These are phyloP conservation scores for Andrena flavipes DNA, from an alignment of 2,888 invertebrate genomes.

Conservation along the genomic window DNA sequence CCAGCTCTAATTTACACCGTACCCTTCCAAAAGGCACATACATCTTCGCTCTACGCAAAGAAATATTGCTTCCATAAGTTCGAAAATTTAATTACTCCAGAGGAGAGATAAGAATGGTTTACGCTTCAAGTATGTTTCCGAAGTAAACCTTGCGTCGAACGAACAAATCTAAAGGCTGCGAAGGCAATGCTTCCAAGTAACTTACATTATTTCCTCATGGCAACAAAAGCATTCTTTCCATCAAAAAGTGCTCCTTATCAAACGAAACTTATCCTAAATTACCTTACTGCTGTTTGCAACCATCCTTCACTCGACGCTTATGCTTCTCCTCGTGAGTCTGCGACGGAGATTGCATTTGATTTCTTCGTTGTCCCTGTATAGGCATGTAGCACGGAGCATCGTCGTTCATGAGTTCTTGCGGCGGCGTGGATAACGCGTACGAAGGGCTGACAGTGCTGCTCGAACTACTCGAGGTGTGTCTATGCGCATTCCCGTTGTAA, in stretches of 20 bases:
- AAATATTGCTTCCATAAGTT: constrained; percentile 10
- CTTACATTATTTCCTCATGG: constrained; percentile 39
- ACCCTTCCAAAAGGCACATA: constrained; percentile 67
- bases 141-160: neutral
- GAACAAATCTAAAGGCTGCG: constrained; percentile 4
- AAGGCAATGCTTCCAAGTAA: constrained; percentile 7
- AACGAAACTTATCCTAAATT: constrained; percentile 4
- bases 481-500: constrained; percentile 83
- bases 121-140: neutral
- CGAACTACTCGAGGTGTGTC: constrained; percentile 77
- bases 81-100: neutral
- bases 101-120: neutral
- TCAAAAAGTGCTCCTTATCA: constrained; percentile 27
- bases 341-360: constrained; percentile 83
- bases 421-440: constrained; percentile 80
- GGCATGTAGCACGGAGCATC: constrained; percentile 91
- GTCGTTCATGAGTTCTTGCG: constrained; percentile 83
- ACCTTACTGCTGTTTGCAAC: constrained; percentile 88
- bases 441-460: constrained; percentile 81
- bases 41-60: constrained; percentile 37
- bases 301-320: constrained; percentile 87
- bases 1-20: constrained; percentile 30
- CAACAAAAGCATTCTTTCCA: constrained; percentile 26
- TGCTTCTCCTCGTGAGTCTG: constrained; percentile 88
- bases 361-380: constrained; percentile 90